Conservation (phyloP, 2,888 invertebrate species). For the Epistrophe grossulariae region DNA sequence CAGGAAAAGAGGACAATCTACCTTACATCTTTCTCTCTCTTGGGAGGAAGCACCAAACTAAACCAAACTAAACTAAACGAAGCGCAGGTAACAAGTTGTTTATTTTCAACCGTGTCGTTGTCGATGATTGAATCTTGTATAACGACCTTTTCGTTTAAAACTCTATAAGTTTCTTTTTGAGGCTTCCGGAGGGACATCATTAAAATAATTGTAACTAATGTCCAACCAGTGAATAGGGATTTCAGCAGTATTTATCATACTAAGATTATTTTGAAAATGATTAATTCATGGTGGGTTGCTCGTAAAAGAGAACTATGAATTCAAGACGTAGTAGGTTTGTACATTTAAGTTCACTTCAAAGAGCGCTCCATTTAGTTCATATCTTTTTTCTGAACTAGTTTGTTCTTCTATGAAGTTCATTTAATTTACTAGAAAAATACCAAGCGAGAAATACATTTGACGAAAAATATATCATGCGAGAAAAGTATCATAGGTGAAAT, state of each 20-base stretch:
- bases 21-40: background rate
- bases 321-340: too few relatives aligned
- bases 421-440: too few relatives aligned
- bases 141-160: conserved; percentile 14
- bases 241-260: background rate
- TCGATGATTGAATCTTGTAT: conserved; percentile 63
- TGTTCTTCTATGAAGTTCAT: too few relatives aligned
- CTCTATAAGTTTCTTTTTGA: background rate
- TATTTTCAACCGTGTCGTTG: conserved; percentile 51
- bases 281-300: background rate
- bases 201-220: conserved; percentile 31
- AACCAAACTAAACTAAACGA: background rate
- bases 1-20: background rate
- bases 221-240: background rate
- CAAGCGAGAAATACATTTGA: too few relatives aligned
- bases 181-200: conserved; percentile 42
- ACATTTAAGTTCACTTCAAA: too few relatives aligned
- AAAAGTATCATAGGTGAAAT: too few relatives aligned
- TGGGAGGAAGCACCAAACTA: background rate
- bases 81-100: conserved; percentile 59
- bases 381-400: too few relatives aligned
- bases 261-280: background rate
- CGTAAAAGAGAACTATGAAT: too few relatives aligned
- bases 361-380: too few relatives aligned
- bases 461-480: too few relatives aligned